These are phyloP conservation scores for Tortrix viridana DNA, from an alignment of 2,888 invertebrate species.

Conservation along the genomic window DNA sequence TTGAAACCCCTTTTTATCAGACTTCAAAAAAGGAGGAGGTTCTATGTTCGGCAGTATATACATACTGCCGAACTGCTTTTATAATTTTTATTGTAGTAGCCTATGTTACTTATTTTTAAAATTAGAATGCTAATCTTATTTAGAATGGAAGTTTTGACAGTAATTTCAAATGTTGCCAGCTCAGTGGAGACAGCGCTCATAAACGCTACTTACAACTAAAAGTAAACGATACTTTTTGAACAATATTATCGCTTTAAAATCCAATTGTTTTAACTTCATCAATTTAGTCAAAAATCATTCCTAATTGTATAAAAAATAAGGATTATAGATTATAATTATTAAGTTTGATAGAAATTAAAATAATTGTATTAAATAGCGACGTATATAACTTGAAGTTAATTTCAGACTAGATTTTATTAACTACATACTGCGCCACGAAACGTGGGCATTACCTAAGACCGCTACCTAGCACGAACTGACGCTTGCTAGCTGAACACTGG, in stretches of 20 bases:
- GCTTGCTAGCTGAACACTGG: neutral
- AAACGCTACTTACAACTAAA: constrained; percentile 60
- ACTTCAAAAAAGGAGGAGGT: too few relatives aligned
- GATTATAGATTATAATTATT: neutral
- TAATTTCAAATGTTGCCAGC: too few relatives aligned
- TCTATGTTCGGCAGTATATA: too few relatives aligned
- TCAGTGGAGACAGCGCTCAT: too few relatives aligned
- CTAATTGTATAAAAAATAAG: constrained; percentile 9
- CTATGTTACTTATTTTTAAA: too few relatives aligned
- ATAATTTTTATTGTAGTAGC: too few relatives aligned
- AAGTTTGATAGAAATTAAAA: constrained; percentile 36
- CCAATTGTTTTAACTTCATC: constrained; percentile 44
- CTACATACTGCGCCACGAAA: constrained; percentile 66
- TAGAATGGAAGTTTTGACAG: too few relatives aligned
- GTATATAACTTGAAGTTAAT: constrained; percentile 51
- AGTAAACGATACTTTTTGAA: constrained; percentile 57
- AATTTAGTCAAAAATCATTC: neutral
- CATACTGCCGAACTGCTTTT: too few relatives aligned
- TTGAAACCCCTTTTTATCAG: too few relatives aligned
- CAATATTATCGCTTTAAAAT: constrained; percentile 63
- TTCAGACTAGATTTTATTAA: constrained; percentile 77
- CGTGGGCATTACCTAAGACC: constrained; percentile 50
- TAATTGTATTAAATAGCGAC: constrained; percentile 62
- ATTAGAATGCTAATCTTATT: too few relatives aligned
- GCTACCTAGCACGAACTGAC: constrained; percentile 29